Evolutionary conservation across 2,113 vertebrate species (phyloP).

Genomic region (Protomyctophum bolini): DNA sequence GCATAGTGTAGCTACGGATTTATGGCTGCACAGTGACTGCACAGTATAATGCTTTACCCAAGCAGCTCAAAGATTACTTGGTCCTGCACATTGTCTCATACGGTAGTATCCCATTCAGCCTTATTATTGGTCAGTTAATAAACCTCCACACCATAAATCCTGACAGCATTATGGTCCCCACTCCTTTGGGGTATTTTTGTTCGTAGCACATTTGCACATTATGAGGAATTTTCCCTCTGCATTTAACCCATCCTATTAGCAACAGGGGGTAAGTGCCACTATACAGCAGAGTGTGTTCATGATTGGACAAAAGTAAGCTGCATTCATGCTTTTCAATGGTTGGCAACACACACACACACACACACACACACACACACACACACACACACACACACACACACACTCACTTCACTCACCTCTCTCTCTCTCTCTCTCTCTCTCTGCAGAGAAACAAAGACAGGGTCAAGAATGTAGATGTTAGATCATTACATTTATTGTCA

Average conservation of each 20-base stretch:
- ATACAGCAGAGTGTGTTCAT: too few species aligned
- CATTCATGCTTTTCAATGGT: too few species aligned
- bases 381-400: not conserved
- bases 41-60: conserved; percentile 7
- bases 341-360: not conserved
- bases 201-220: not conserved
- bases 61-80: conserved; percentile 13
- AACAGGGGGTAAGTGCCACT: too few species aligned
- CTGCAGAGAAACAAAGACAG: not conserved
- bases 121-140: too few species aligned
- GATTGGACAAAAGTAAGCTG: too few species aligned
- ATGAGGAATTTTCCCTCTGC: too few species aligned
- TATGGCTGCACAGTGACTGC: conserved; percentile 8
- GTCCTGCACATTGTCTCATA: not conserved
- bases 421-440: too few species aligned
- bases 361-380: not conserved
- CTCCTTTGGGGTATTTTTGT: not conserved
- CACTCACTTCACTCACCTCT: not conserved
- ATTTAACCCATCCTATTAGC: too few species aligned
- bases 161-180: too few species aligned
- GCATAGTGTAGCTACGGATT: conserved; percentile 7
- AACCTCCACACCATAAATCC: too few species aligned
- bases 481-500: conserved; percentile 53
- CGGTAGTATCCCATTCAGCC: conserved; percentile 1
- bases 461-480: conserved; percentile 15